phyloP scores from a whole-genome alignment of 1,140 invertebrate species.

The Drosophila pallidifrons region DNA sequence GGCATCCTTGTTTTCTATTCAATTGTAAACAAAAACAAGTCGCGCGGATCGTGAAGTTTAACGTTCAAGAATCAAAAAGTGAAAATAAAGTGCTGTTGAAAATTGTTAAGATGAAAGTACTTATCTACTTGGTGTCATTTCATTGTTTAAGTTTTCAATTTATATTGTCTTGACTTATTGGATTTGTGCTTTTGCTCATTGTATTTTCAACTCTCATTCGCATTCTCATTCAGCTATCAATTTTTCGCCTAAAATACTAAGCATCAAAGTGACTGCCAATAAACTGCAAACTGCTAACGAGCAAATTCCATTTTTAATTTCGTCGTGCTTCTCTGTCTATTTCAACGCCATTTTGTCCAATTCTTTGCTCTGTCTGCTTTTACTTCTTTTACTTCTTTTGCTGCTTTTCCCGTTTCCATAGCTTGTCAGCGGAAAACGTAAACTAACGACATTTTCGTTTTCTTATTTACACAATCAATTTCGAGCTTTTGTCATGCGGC shows the following conservation, averaged over 20 bases:
- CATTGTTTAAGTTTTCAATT: neutral
- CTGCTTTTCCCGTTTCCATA: constrained; percentile 47
- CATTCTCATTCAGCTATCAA: constrained; percentile 41
- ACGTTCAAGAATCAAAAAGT: no score
- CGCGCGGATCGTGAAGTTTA: no score
- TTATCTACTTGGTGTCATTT: neutral
- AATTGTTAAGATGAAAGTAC: no score
- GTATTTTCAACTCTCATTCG: constrained; percentile 13
- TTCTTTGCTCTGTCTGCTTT: constrained; percentile 12
- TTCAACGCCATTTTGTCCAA: constrained; percentile 50
- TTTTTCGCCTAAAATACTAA: constrained; percentile 63
- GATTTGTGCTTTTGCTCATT: neutral
- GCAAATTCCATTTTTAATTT: constrained; percentile 81
- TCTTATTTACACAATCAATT: constrained; percentile 83
- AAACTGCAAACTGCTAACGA: constrained; percentile 71
- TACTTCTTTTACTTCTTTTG: constrained; percentile 15
- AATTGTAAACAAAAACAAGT: no score
- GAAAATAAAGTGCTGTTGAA: no score
- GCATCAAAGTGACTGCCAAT: constrained; percentile 73
- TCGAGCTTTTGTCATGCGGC: constrained; percentile 71
- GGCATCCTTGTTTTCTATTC: no score
- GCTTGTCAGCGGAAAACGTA: constrained; percentile 82
- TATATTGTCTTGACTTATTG: constrained; percentile 1
- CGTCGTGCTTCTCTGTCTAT: constrained; percentile 41
- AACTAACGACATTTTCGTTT: constrained; percentile 82